phyloP scores from a whole-genome alignment of 64 coral and sea anemone genomes.

The Hydrozoanthus tunicans region DNA sequence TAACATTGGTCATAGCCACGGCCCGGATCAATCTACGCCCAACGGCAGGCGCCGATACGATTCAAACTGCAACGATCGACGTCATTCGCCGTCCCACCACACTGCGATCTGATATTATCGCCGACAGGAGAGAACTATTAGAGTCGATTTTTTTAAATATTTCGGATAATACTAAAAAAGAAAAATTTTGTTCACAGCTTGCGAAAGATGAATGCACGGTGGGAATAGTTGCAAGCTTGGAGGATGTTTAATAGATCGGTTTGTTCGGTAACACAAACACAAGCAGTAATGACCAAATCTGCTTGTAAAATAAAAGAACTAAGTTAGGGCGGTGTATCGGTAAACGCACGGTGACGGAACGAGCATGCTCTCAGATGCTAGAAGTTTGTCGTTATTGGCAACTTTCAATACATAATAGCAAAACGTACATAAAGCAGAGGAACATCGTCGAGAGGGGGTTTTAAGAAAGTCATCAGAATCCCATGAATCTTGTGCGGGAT shows the following conservation, averaged over 20 bases:
- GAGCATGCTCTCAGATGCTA: too few relatives aligned
- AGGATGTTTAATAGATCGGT: not conserved
- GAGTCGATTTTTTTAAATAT: not conserved
- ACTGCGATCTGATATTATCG: conserved; percentile 24
- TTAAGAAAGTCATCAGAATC: too few relatives aligned
- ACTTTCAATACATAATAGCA: not conserved
- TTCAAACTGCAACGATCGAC: conserved; percentile 69
- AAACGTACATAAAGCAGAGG: not conserved
- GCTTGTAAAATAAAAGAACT: not conserved
- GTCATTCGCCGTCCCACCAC: conserved; percentile 27
- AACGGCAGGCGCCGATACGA: conserved; percentile 72
- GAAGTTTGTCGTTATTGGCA: not conserved
- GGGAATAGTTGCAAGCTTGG: not conserved
- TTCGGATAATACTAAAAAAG: conserved; percentile 36
- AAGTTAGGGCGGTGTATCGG: not conserved
- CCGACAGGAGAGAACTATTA: not conserved
- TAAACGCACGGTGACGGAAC: not conserved
- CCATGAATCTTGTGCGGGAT: too few relatives aligned
- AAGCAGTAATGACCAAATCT: not conserved
- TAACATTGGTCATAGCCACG: conserved; percentile 74
- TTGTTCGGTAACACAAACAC: not conserved
- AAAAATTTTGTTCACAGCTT: conserved; percentile 14
- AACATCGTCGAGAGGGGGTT: too few relatives aligned
- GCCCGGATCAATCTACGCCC: conserved; percentile 52
- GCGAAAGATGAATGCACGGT: not conserved